phyloP scores from a whole-genome alignment of 2,888 invertebrate genomes.

The Mycalesis mineus region DNA sequence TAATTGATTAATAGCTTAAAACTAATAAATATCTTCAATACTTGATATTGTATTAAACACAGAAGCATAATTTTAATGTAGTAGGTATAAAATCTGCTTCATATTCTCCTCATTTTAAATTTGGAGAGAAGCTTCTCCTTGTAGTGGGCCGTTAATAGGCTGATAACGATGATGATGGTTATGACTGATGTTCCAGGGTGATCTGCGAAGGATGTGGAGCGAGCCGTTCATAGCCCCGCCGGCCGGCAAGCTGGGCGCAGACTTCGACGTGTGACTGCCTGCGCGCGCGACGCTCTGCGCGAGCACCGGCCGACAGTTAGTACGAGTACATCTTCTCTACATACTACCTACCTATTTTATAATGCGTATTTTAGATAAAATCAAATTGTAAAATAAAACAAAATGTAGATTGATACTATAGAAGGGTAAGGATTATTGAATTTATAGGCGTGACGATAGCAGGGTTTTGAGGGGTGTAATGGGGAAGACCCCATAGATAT shows the following conservation, averaged over 20 bases:
- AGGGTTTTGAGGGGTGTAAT: not conserved
- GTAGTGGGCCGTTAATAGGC: too few relatives aligned
- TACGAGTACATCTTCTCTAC: constrained; percentile 12
- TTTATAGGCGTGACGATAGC: not conserved
- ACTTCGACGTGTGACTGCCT: constrained; percentile 70
- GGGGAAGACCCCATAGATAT: not conserved
- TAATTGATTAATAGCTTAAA: too few relatives aligned
- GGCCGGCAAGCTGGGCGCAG: constrained; percentile 80
- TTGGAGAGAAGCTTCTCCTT: too few relatives aligned
- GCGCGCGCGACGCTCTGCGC: not conserved
- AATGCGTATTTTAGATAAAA: constrained; percentile 16
- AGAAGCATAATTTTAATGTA: too few relatives aligned
- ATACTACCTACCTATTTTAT: constrained; percentile 10
- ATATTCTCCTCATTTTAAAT: too few relatives aligned
- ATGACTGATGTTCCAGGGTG: constrained; percentile 82
- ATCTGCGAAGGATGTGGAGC: constrained; percentile 98
- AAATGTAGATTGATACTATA: constrained; percentile 8
- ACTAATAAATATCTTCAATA: too few relatives aligned
- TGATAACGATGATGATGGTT: too few relatives aligned
- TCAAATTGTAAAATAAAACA: constrained; percentile 14
- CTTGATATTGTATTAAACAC: too few relatives aligned
- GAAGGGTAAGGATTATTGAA: constrained; percentile 6
- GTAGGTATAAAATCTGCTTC: too few relatives aligned
- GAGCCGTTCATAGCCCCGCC: constrained; percentile 93
- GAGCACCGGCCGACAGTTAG: constrained; percentile 4